Conservation (phyloP, 1,140 invertebrate genomes). For the Maniola jurtina region DNA sequence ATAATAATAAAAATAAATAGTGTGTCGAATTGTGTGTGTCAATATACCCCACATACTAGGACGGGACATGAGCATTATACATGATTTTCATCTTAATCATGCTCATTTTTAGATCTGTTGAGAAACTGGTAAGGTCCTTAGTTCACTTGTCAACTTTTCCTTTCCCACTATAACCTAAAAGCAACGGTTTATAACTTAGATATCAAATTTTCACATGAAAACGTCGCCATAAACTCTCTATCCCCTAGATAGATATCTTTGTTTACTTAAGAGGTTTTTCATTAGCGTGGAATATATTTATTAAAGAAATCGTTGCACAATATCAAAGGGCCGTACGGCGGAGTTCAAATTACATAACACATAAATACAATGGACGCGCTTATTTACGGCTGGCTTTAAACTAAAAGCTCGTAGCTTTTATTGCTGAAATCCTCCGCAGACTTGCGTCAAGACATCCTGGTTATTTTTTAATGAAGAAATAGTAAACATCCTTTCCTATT, state of each 20-base stretch:
- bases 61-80: no score
- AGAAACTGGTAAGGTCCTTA: no score
- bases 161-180: no score
- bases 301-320: slow-evolving; percentile 28
- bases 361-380: slow-evolving; percentile 37
- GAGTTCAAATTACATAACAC: slow-evolving; percentile 35
- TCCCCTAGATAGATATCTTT: background rate
- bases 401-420: slow-evolving; percentile 37
- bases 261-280: slow-evolving; percentile 9
- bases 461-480: no score
- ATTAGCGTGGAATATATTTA: slow-evolving; percentile 12
- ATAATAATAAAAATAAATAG: no score
- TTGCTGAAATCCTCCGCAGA: slow-evolving; percentile 20
- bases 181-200: no score
- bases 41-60: no score
- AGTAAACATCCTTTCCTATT: no score
- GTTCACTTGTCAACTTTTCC: no score
- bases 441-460: background rate
- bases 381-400: slow-evolving; percentile 36
- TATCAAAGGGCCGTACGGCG: slow-evolving; percentile 15
- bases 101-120: no score
- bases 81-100: no score
- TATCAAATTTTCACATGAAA: background rate
- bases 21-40: no score
- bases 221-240: background rate